Evolutionary conservation across 2,113 vertebrate species (phyloP).

Genomic region (Helogale parvula): DNA sequence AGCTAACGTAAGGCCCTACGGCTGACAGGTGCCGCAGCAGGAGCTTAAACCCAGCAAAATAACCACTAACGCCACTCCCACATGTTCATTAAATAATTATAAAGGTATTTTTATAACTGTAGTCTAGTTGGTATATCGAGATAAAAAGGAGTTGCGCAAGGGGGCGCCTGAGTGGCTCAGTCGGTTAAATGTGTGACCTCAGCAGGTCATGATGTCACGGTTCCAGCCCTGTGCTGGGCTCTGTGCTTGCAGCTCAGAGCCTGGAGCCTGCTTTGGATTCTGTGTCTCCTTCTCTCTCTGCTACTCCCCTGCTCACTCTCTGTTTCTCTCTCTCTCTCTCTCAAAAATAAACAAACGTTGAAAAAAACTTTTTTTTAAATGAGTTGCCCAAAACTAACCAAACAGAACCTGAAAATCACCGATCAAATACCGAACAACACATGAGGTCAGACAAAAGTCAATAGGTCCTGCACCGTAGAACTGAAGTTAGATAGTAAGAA

Average conservation of each 20-base stretch:
- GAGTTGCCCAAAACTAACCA: background rate
- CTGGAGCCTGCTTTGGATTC: no score
- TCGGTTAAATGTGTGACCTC: no score
- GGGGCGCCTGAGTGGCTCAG: no score
- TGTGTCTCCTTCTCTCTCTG: no score
- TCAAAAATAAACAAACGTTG: no score
- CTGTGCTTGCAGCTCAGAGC: no score
- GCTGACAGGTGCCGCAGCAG: background rate
- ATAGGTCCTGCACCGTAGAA: background rate
- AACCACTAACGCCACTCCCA: background rate
- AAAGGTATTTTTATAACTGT: background rate
- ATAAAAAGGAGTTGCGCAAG: background rate
- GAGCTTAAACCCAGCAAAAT: background rate
- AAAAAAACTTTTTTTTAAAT: background rate
- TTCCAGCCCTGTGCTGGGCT: fast-evolving
- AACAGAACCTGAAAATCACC: slow-evolving; percentile 25
- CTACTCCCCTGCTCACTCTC: no score
- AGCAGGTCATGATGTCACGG: no score
- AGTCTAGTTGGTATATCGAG: background rate
- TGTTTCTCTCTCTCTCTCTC: no score
- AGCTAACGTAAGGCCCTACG: background rate
- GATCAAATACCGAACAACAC: background rate
- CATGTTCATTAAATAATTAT: background rate
- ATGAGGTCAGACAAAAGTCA: background rate
- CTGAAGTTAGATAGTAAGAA: slow-evolving; percentile 26